These are phyloP conservation scores for Drosophila sp. DNA, from an alignment of 1,140 invertebrate genomes.

Conservation along the genomic window DNA sequence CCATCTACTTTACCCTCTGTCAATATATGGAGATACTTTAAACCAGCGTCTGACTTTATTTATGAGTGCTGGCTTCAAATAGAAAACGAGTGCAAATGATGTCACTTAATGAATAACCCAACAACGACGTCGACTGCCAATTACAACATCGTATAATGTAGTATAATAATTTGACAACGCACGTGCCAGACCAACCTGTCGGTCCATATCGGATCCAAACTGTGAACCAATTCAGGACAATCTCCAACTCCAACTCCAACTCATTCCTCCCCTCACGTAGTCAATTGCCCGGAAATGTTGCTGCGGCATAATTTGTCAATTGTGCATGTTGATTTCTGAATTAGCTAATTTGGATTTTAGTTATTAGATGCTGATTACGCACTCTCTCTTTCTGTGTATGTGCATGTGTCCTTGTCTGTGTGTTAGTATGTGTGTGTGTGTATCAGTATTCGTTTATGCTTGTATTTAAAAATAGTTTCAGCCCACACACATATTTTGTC, in stretches of 20 bases:
- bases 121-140: constrained; percentile 37
- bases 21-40: constrained; percentile 49
- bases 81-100: constrained; percentile 77
- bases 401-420: not conserved
- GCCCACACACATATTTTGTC: constrained; percentile 19
- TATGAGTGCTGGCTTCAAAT: constrained; percentile 56
- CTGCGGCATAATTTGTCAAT: constrained; percentile 82
- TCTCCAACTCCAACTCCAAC: not conserved
- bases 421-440: constrained; percentile 24
- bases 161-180: constrained; percentile 69
- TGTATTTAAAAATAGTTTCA: constrained; percentile 48
- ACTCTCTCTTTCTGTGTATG: constrained; percentile 1
- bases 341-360: constrained; percentile 82
- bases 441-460: constrained; percentile 20
- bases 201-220: constrained; percentile 13
- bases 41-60: constrained; percentile 65
- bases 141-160: constrained; percentile 38
- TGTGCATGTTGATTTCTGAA: constrained; percentile 82
- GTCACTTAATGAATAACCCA: constrained; percentile 82
- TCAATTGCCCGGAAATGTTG: constrained; percentile 80
- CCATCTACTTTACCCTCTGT: not conserved
- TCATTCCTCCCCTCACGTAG: constrained; percentile 59
- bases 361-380: constrained; percentile 80
- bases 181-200: constrained; percentile 31
- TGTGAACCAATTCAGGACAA: not conserved